Conservation (phyloP, 2,888 invertebrate genomes). For the Choristoneura rosaceana region DNA sequence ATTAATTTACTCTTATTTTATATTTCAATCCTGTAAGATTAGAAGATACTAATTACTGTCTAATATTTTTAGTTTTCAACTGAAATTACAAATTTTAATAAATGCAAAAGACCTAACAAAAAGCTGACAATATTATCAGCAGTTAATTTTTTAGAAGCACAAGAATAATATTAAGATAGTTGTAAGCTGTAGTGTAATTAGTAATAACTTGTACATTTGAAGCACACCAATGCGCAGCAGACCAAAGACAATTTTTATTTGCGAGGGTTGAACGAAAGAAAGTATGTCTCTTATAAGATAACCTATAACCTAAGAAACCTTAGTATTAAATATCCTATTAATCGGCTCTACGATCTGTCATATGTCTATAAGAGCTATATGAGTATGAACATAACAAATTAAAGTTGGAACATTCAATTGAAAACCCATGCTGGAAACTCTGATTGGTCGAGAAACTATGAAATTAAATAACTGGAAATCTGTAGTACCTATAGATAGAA, state of each 20-base stretch:
- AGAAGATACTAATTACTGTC: not conserved
- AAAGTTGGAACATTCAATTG: not conserved
- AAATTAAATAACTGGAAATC: no score
- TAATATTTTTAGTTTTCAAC: not conserved
- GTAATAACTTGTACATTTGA: slow-evolving; percentile 42
- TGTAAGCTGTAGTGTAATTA: slow-evolving; percentile 7
- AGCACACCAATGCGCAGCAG: slow-evolving; percentile 44
- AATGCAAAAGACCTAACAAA: not conserved
- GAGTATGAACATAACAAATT: not conserved
- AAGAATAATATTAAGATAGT: no score
- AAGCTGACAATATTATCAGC: no score
- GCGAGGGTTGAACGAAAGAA: slow-evolving; percentile 80
- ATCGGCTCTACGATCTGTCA: not conserved
- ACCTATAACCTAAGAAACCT: slow-evolving; percentile 33
- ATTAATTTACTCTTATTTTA: not conserved
- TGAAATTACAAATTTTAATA: not conserved
- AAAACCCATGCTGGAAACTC: not conserved
- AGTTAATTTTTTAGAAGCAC: no score
- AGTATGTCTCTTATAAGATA: slow-evolving; percentile 73
- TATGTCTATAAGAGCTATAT: not conserved
- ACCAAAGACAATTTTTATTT: slow-evolving; percentile 60
- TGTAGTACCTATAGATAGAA: not conserved
- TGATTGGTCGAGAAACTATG: no score
- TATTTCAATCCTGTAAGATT: not conserved
- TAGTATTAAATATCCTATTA: not conserved